Base-by-base conservation (phyloP, 2,113 vertebrate species). In the Ophthalmolycus amberensis region DNA sequence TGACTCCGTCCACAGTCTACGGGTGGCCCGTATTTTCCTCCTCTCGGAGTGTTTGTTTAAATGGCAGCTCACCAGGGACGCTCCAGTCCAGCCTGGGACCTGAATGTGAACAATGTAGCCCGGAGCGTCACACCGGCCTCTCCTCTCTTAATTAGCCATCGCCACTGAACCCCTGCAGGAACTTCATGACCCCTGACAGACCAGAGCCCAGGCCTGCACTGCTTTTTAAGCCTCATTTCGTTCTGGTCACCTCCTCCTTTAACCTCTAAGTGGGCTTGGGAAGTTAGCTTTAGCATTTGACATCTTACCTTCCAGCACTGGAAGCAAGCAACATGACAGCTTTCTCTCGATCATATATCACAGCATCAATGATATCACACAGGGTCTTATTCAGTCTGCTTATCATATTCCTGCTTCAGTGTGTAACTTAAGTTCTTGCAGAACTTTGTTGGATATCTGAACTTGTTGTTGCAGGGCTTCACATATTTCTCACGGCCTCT, bases 41-140 rank as follows among this genome's bases (percentile, higher is more conserved):
- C 75, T 82, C 42, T 64, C 46, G 73, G 25, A 83, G 76, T 63
- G 40, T 77, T 32, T 81, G 82, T 85, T 71, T 77, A 83, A 92
- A 92, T 86, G 71, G 80, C 85, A 85, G 81, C 88, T 73, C 89
- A 87, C 77, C 60, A 81, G 88, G 85, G 68, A 88, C n/a, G 9
- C 68, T 63, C 54, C 10, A 9, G 62, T 82, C 59, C 50, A 77
- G 60, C 58, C 27, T 63, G 80, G 73, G 70, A 69, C 83, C 59
- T 59, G 52, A 80, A 62, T 75, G 76, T 85, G 85, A 71, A 87
- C 80, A 79, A 62, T 48, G 56, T 15, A 60, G 54, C 65, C 68
- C 44, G 62, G 29, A 68, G 76, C 14, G 63, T 75, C 73, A 85
- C n/a, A 79, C 48, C 80, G 74, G 32, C 59, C 80, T 71, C 76